Evolutionary conservation across 2,888 invertebrate species (phyloP).

Genomic region (Acleris literana): DNA sequence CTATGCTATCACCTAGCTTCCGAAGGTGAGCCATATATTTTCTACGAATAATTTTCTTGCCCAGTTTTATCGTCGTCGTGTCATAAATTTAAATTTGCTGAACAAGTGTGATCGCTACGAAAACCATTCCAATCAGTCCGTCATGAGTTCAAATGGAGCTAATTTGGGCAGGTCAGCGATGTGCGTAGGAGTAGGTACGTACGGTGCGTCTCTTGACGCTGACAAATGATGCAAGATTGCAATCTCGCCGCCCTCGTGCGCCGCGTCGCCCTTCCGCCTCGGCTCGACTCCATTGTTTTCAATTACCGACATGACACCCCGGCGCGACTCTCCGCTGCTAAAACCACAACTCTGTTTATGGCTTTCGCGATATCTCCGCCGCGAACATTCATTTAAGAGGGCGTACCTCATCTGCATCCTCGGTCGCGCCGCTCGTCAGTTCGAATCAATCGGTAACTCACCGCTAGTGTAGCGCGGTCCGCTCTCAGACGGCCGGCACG

Average conservation of each 20-base stretch:
- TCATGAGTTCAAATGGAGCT: constrained; percentile 46
- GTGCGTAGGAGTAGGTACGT: constrained; percentile 60
- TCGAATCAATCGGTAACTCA: constrained; percentile 72
- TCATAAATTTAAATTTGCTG: constrained; percentile 16
- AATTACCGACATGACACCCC: constrained; percentile 81
- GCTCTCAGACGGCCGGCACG: constrained; percentile 89
- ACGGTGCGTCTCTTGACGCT: constrained; percentile 84
- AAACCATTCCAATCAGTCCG: constrained; percentile 32
- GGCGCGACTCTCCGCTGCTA: constrained; percentile 67
- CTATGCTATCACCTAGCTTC: background rate
- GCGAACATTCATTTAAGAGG: constrained; percentile 71
- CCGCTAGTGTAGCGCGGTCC: constrained; percentile 68
- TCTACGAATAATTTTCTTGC: constrained; percentile 4
- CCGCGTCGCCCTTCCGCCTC: constrained; percentile 69
- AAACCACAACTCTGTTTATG: constrained; percentile 75
- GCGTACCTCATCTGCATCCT: constrained; percentile 65
- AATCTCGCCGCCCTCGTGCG: constrained; percentile 85
- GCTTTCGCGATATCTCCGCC: constrained; percentile 70
- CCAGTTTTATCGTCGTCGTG: constrained; percentile 16
- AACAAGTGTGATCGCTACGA: constrained; percentile 14
- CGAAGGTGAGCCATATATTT: constrained; percentile 3
- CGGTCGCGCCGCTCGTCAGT: constrained; percentile 53
- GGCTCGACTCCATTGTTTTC: constrained; percentile 80
- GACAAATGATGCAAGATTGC: constrained; percentile 91
- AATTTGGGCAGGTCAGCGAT: constrained; percentile 74